A percentile compares a stretch with the other conserved stretches of the same genome.
These are phyloP conservation scores for Pterocles orientalis DNA, from an alignment of 2,113 vertebrate genomes.

Conservation along the genomic window DNA sequence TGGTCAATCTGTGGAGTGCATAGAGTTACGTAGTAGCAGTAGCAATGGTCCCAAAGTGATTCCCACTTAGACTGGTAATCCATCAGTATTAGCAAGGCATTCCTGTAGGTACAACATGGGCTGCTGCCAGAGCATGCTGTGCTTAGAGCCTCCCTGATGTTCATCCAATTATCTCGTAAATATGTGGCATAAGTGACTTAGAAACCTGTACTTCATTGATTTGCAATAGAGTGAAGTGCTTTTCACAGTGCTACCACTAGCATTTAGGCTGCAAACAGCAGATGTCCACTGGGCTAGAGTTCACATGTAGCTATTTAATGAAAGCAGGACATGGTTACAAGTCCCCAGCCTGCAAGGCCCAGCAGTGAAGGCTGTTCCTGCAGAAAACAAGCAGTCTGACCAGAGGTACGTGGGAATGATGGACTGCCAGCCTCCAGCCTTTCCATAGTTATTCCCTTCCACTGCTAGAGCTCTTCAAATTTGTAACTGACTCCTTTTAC, in stretches of 20 bases:
- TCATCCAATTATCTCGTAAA: not conserved
- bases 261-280: not conserved
- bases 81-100: not conserved
- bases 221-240: not conserved
- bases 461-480: not conserved
- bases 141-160: not conserved
- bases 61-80: not conserved
- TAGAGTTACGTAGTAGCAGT: too few species aligned
- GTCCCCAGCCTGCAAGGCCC: rapidly evolving
- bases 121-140: not conserved
- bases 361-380: not conserved
- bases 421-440: not conserved
- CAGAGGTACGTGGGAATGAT: not conserved
- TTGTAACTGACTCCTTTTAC: not conserved
- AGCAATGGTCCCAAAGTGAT: not conserved
- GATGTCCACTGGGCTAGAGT: rapidly evolving
- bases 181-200: not conserved
- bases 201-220: not conserved
- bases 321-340: not conserved
- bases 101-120: not conserved
- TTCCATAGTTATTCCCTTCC: not conserved
- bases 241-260: not conserved
- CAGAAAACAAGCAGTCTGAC: not conserved
- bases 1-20: not conserved
- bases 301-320: not conserved